These are phyloP conservation scores for Mus minutoides DNA, from an alignment of 2,797 vertebrate genomes.

Conservation along the genomic window DNA sequence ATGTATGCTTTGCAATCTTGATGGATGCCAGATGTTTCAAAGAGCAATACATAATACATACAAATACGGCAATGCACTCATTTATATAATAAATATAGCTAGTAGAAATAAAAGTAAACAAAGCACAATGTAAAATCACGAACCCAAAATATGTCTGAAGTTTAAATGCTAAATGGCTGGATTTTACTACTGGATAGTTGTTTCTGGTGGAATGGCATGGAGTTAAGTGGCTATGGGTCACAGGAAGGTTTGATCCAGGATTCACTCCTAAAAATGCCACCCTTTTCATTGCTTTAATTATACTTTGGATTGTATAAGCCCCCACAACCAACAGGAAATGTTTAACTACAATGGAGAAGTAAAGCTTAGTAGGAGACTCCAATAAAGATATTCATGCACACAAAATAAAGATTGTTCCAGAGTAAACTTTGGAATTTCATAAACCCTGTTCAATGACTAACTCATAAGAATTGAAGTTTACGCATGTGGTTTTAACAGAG, in stretches of 20 bases:
- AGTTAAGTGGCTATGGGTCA: neutral
- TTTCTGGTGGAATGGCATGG: neutral
- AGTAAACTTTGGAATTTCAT: neutral
- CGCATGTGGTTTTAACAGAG: neutral
- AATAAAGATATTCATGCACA: neutral
- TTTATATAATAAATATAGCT: neutral
- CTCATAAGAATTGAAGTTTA: neutral
- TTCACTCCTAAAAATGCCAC: neutral
- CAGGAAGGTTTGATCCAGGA: neutral
- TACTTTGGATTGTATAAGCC: neutral
- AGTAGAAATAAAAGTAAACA: neutral
- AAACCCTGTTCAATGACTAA: neutral
- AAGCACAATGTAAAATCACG: neutral
- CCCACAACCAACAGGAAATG: neutral
- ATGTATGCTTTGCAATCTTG: neutral
- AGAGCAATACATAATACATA: neutral
- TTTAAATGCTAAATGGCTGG: neutral
- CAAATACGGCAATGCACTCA: neutral
- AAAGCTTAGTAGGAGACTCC: neutral
- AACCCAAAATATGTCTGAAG: neutral
- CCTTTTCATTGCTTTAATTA: neutral
- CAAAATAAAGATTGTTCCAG: neutral
- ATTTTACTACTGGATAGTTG: neutral
- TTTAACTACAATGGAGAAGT: neutral
- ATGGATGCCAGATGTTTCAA: neutral